Evolutionary conservation across 2,113 vertebrate species (phyloP).

Genomic region (Eonycteris spelaea): DNA sequence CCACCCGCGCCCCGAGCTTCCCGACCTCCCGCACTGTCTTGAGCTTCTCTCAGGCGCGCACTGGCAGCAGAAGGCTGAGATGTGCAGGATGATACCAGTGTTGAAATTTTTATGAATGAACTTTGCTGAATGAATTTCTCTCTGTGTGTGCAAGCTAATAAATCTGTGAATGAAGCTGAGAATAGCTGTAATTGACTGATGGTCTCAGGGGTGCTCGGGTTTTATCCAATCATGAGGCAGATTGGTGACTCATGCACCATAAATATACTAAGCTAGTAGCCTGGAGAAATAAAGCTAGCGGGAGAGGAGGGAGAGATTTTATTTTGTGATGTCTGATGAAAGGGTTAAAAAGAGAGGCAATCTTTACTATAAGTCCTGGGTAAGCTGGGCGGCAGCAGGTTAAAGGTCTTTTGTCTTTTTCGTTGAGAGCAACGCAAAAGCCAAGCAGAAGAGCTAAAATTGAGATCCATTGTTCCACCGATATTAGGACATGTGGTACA

Average conservation of each 20-base stretch:
- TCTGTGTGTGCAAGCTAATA: conserved; percentile 84
- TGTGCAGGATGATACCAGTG: conserved; percentile 45
- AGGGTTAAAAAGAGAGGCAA: conserved; percentile 46
- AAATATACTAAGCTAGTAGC: conserved; percentile 81
- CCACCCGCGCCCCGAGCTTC: neutral
- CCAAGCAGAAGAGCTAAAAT: conserved; percentile 29
- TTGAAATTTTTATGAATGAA: conserved; percentile 93
- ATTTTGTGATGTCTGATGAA: neutral
- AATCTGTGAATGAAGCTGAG: conserved; percentile 91
- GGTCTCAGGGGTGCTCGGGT: conserved; percentile 80
- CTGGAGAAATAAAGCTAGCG: conserved; percentile 68
- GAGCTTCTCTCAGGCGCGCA: conserved; percentile 32
- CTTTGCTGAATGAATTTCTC: conserved; percentile 88
- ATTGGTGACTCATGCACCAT: conserved; percentile 89
- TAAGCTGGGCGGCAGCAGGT: neutral
- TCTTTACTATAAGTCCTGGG: neutral
- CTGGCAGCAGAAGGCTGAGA: conserved; percentile 39
- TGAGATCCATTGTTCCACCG: conserved; percentile 48
- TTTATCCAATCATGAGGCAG: conserved; percentile 85
- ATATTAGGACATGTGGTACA: conserved; percentile 60
- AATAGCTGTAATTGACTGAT: conserved; percentile 88
- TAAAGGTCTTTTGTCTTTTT: neutral
- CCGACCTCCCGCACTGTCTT: neutral
- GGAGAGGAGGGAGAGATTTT: neutral
- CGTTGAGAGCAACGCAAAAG: neutral